Percentiles rank a stretch among this genome's conserved stretches.
Conservation (phyloP, 2,113 vertebrate species). For the Calonectris borealis region DNA sequence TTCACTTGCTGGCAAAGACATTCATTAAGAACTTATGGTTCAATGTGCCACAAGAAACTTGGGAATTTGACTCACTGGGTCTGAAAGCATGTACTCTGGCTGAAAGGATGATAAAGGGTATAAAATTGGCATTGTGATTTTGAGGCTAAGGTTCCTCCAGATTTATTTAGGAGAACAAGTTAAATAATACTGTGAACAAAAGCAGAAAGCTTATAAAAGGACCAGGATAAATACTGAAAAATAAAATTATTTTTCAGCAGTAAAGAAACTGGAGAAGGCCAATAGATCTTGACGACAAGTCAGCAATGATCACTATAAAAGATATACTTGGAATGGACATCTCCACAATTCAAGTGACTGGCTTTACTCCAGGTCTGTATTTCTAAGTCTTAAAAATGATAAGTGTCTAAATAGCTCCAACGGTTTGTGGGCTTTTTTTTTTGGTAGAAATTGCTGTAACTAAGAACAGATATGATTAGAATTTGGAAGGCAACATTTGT, state of each 20-base stretch:
- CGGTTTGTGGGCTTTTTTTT: background rate
- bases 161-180: slow-evolving; percentile 60
- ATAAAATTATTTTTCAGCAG: slow-evolving; percentile 50
- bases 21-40: background rate
- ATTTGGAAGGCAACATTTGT: slow-evolving; percentile 70
- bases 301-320: slow-evolving; percentile 67
- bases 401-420: slow-evolving; percentile 56
- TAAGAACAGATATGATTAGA: slow-evolving; percentile 70
- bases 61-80: background rate
- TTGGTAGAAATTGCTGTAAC: slow-evolving; percentile 66
- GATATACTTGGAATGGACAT: slow-evolving; percentile 69
- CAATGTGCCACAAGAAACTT: background rate
- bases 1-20: background rate
- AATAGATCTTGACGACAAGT: slow-evolving; percentile 67
- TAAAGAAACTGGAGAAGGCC: slow-evolving; percentile 52
- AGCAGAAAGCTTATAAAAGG: slow-evolving; percentile 47
- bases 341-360: slow-evolving; percentile 70
- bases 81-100: slow-evolving; percentile 4
- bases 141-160: slow-evolving; percentile 16
- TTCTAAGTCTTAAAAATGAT: slow-evolving; percentile 73
- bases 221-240: slow-evolving; percentile 68
- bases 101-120: background rate
- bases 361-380: slow-evolving; percentile 72
- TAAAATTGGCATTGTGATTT: slow-evolving; percentile 40
- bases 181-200: slow-evolving; percentile 38